These are phyloP conservation scores for Ochotona princeps DNA, from an alignment of 2,113 vertebrate species.

Conservation along the genomic window DNA sequence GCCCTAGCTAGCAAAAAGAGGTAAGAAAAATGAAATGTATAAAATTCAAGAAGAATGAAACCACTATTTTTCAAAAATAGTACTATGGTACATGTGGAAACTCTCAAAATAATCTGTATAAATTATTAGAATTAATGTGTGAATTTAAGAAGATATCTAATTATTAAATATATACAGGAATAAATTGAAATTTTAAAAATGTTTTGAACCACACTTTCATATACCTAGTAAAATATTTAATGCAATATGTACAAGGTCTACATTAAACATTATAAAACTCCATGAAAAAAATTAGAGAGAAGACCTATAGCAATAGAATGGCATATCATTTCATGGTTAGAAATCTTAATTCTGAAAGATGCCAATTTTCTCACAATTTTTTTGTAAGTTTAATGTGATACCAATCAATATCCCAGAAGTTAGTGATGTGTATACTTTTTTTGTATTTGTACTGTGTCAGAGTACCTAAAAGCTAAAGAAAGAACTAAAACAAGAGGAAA, in stretches of 20 bases:
- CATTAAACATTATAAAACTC: neutral
- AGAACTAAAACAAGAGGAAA: constrained; percentile 11
- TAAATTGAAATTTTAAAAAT: neutral
- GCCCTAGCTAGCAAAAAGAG: neutral
- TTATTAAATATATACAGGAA: neutral
- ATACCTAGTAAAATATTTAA: neutral
- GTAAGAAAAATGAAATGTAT: constrained; percentile 26
- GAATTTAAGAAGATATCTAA: neutral
- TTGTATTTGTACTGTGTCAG: neutral
- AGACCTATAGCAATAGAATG: neutral
- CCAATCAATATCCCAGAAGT: neutral
- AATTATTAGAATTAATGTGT: neutral
- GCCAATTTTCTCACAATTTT: neutral
- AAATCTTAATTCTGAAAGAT: constrained; percentile 15
- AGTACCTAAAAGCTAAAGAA: neutral
- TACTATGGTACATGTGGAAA: neutral
- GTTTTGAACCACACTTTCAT: neutral
- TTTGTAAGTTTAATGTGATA: neutral
- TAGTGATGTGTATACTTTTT: neutral
- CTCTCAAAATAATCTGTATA: neutral
- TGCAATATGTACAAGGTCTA: neutral
- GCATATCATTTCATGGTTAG: neutral
- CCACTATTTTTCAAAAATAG: neutral
- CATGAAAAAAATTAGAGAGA: constrained; percentile 16
- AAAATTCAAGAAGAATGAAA: constrained; percentile 31